Base-by-base conservation (phyloP, 2,797 vertebrate species). In the Dicrostonyx torquatus region DNA sequence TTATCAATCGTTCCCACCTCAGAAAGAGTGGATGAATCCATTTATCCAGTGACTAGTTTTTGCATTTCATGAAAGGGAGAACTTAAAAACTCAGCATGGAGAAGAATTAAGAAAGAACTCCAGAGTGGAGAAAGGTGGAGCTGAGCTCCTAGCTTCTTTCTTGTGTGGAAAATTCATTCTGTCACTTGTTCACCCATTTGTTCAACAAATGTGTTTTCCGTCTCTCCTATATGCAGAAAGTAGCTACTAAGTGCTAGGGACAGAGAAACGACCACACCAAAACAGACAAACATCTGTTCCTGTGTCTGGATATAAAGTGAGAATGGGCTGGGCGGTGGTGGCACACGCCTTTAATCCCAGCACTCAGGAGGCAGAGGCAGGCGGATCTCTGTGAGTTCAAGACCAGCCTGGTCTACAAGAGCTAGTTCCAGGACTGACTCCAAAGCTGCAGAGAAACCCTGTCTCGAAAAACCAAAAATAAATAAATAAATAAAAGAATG, bases 81-180 rank as follows among this genome's bases (percentile, higher is more conserved):
- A 90, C 29, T 62, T 94, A 40, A 24, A 97, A 92, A 88, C 91
- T 93, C 50, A 82, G 87, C 13, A 85, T 20, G 40, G 31, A 93
- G 24, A 90, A 95, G 29, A 20, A 79, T 90, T 95, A 50, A 90
- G 70, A 79, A 53, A 68, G 79, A 87, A 86, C 29, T 13, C 24
- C 70, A 83, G 53, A 77, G 34, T 90, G 31, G 24, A 77, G 80
- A 90, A 94, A 76, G 26, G 18, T 37, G 1, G 11, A 53, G 17
- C 48, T 77, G 45, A 58, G 18, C 77, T 88, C 40, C 34, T 80
- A 70, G n/a, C 62, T 15, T 94, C 50, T 1, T 94, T 92, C 66
- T 80, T 96, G 43, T 43, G 48, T 93, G 75, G n/a, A 91, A 95
- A 34, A 26, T 34, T 89, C 53, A 73, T 93, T 55, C 66, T 53